phyloP scores from a whole-genome alignment of 2,113 vertebrate species.

The Xyliphius kryptos region DNA sequence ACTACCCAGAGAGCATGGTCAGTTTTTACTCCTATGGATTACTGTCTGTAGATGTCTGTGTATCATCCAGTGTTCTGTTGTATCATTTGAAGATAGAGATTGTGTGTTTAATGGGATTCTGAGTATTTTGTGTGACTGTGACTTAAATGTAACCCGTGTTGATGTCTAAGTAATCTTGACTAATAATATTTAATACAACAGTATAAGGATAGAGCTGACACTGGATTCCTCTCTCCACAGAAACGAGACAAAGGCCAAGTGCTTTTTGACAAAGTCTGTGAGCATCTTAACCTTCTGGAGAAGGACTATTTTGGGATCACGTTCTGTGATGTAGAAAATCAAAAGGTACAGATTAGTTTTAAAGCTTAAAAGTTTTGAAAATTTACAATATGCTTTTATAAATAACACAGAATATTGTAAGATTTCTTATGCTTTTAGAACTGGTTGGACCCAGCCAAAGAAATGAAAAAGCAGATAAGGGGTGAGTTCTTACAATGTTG shows the following conservation, averaged over 20 bases:
- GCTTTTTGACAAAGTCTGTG: slow-evolving; percentile 79
- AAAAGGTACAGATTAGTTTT: slow-evolving; percentile 65
- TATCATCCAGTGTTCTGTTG: no score
- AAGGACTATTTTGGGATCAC: slow-evolving; percentile 84
- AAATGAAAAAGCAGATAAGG: slow-evolving; percentile 96
- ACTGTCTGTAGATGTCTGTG: no score
- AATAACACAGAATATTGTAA: neutral
- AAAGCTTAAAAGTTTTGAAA: neutral
- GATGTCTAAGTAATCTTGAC: no score
- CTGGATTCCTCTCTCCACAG: slow-evolving; percentile 51
- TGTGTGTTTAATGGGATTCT: no score
- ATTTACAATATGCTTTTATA: neutral
- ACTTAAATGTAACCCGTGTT: no score
- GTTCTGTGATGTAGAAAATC: slow-evolving; percentile 78
- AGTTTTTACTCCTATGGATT: no score
- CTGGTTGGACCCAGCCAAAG: slow-evolving; percentile 93
- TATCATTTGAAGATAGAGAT: no score
- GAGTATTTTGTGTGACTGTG: no score
- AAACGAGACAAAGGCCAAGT: slow-evolving; percentile 81
- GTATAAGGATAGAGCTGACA: neutral
- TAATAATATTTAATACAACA: neutral
- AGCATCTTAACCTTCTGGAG: slow-evolving; percentile 82
- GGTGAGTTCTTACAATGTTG: slow-evolving; percentile 66
- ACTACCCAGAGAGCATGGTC: no score
- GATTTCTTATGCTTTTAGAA: slow-evolving; percentile 67